Percentiles rank a stretch among this genome's conserved stretches.
Conservation (phyloP, 2,888 invertebrate genomes). For the Lithodes maja region DNA sequence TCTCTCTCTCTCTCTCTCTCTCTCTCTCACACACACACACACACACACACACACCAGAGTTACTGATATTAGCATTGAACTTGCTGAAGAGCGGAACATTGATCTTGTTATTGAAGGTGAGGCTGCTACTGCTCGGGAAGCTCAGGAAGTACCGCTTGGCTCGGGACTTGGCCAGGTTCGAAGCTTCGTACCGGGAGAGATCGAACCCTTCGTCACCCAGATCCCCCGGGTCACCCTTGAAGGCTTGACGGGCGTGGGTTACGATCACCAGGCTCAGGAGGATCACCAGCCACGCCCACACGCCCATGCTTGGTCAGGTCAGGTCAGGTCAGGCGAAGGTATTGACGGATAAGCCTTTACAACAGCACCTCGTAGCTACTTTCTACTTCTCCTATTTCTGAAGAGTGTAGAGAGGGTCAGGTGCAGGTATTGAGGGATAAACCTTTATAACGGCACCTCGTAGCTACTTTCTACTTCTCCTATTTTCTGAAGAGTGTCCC, state of each 20-base stretch:
- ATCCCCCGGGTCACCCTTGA: constrained; percentile 58
- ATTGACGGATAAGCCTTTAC: too few species aligned
- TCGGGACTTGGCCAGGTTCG: constrained; percentile 36
- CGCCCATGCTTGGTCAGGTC: too few species aligned
- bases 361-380: too few species aligned
- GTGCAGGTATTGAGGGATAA: too few species aligned
- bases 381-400: too few species aligned
- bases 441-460: too few species aligned
- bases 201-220: constrained; percentile 50
- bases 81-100: constrained; percentile 64
- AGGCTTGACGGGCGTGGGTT: not conserved
- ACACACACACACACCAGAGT: not conserved
- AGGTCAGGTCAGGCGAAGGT: too few species aligned
- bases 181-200: constrained; percentile 41
- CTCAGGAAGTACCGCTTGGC: constrained; percentile 61
- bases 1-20: too few species aligned
- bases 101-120: constrained; percentile 56
- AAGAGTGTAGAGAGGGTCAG: too few species aligned
- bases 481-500: too few species aligned
- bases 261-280: not conserved
- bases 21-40: not conserved
- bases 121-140: constrained; percentile 58
- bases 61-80: constrained; percentile 56
- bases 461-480: too few species aligned
- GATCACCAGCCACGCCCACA: too few species aligned